These are phyloP conservation scores for Australoheros scitulus DNA, from an alignment of 2,113 vertebrate species.

Conservation along the genomic window DNA sequence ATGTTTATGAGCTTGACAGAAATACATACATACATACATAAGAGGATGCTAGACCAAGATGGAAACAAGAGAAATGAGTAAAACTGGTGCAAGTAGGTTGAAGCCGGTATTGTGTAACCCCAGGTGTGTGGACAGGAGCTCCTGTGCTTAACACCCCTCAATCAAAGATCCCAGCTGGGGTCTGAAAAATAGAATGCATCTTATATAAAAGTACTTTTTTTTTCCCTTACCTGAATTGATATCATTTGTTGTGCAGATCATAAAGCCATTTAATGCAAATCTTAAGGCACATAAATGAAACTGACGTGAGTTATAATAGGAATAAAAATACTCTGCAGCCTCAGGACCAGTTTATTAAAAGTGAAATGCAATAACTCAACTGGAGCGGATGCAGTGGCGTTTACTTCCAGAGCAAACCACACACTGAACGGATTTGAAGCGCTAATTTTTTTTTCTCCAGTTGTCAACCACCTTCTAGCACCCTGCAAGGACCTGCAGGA, in stretches of 20 bases:
- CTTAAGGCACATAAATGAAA: not conserved
- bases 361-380: not conserved
- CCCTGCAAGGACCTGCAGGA: not conserved
- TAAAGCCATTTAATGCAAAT: not conserved
- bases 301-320: not conserved
- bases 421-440: not conserved
- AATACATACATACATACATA: not conserved
- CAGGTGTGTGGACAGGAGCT: not conserved
- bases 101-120: not conserved
- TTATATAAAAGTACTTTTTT: not conserved
- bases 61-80: constrained; percentile 3
- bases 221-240: not conserved
- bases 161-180: not conserved
- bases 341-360: not conserved
- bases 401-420: not conserved
- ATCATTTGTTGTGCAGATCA: not conserved
- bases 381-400: not conserved
- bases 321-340: not conserved
- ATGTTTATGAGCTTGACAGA: constrained; percentile 44
- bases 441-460: not conserved
- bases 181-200: not conserved
- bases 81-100: constrained; percentile 7
- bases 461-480: not conserved
- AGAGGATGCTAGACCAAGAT: not conserved
- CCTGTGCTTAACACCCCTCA: not conserved